Percentiles rank a stretch among this genome's conserved stretches.
phyloP scores from a whole-genome alignment of 2,113 vertebrate genomes.

The Sprattus sprattus region DNA sequence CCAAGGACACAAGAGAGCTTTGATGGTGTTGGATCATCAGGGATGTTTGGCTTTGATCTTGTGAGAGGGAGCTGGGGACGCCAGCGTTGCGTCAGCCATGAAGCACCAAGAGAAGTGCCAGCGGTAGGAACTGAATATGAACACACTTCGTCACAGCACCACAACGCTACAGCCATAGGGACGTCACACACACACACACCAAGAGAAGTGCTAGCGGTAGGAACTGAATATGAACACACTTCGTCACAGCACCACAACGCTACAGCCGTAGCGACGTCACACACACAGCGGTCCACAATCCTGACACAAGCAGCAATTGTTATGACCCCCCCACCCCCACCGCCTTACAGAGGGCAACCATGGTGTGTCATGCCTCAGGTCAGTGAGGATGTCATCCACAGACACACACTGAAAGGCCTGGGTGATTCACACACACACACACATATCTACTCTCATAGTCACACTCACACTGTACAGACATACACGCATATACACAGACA shows the following conservation, averaged over 20 bases:
- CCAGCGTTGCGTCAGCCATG: background rate
- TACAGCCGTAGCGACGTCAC: background rate
- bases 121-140: background rate
- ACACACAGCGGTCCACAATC: background rate
- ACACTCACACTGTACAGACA: background rate
- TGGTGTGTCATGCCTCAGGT: background rate
- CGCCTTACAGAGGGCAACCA: background rate
- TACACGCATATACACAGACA: background rate
- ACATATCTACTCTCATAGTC: background rate
- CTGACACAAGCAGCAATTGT: background rate
- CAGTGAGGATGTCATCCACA: background rate
- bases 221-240: background rate
- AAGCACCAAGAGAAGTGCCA: background rate
- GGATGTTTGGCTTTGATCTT: background rate
- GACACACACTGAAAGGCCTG: constrained; percentile 27
- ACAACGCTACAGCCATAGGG: background rate
- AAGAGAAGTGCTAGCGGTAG: background rate
- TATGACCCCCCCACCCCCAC: background rate
- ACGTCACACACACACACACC: background rate
- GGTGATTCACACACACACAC: constrained; percentile 23
- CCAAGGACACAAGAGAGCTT: background rate
- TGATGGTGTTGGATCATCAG: background rate
- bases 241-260: background rate
- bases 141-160: background rate
- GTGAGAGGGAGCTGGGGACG: background rate